Evolutionary conservation across 2,113 vertebrate genomes (phyloP).

Genomic region (Trinectes maculatus): DNA sequence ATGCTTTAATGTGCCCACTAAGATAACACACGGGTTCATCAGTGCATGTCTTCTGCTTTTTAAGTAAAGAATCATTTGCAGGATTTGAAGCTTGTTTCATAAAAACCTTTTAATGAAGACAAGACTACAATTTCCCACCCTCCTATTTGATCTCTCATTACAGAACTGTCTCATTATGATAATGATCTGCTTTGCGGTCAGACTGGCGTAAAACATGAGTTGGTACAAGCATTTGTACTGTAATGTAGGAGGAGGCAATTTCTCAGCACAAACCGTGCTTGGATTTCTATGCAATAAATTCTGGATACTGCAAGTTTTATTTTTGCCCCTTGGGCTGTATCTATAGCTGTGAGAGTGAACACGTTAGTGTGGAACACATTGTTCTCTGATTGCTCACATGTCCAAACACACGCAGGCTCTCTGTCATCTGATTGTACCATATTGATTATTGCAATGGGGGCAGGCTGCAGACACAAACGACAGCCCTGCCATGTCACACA

Average conservation of each 20-base stretch:
- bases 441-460: slow-evolving; percentile 54
- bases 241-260: not conserved
- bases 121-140: not conserved
- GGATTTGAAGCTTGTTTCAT: slow-evolving; percentile 18
- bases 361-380: slow-evolving; percentile 39
- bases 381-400: slow-evolving; percentile 26
- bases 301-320: not conserved
- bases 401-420: slow-evolving; percentile 2
- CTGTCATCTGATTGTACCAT: slow-evolving; percentile 38
- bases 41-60: not conserved
- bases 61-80: not conserved
- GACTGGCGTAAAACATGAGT: not conserved
- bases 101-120: slow-evolving; percentile 16
- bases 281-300: not conserved
- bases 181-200: slow-evolving; percentile 1
- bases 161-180: not conserved
- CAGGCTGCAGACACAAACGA: slow-evolving; percentile 28
- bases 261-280: not conserved
- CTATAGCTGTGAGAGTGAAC: not conserved
- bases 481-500: slow-evolving; percentile 1
- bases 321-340: not conserved
- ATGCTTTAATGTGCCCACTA: not conserved
- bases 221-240: not conserved
- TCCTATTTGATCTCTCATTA: slow-evolving; percentile 17
- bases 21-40: not conserved